Percentiles rank a stretch among this genome's conserved stretches.
Conservation (phyloP, 2,888 invertebrate species). For the Lumbricus terrestris region DNA sequence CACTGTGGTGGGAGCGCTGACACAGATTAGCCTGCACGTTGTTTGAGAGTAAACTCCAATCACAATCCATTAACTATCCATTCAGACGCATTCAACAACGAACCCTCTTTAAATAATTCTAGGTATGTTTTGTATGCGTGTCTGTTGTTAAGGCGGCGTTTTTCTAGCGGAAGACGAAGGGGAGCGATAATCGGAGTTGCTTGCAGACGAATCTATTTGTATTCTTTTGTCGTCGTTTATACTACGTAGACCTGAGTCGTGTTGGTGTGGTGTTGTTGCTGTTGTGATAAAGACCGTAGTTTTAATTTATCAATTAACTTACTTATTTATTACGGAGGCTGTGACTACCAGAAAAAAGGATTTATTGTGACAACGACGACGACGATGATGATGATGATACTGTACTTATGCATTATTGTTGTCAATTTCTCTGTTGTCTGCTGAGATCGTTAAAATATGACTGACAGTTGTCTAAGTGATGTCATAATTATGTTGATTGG, state of each 20-base stretch:
- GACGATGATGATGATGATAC: neutral
- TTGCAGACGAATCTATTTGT: neutral
- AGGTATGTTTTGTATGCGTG: neutral
- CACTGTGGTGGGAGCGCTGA: too few species aligned
- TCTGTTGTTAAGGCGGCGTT: neutral
- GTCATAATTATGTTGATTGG: neutral
- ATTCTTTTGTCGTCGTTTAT: neutral
- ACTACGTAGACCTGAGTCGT: too few species aligned
- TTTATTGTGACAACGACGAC: neutral
- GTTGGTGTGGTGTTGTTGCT: neutral
- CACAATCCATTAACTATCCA: neutral
- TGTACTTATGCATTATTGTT: neutral
- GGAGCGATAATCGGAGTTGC: neutral
- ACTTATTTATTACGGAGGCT: neutral
- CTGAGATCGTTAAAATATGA: neutral
- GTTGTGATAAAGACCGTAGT: slow-evolving; percentile 3
- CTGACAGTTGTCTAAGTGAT: neutral
- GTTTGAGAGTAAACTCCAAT: too few species aligned
- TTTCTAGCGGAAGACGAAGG: neutral
- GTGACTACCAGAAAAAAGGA: neutral
- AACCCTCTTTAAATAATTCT: neutral
- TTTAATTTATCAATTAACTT: neutral
- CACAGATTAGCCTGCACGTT: too few species aligned
- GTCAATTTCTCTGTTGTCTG: neutral
- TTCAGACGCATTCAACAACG: neutral